Evolutionary conservation across 1,140 invertebrate genomes (phyloP), one percentile per base, ranked within the genome.

Genomic region (Portunus trituberculatus): DNA sequence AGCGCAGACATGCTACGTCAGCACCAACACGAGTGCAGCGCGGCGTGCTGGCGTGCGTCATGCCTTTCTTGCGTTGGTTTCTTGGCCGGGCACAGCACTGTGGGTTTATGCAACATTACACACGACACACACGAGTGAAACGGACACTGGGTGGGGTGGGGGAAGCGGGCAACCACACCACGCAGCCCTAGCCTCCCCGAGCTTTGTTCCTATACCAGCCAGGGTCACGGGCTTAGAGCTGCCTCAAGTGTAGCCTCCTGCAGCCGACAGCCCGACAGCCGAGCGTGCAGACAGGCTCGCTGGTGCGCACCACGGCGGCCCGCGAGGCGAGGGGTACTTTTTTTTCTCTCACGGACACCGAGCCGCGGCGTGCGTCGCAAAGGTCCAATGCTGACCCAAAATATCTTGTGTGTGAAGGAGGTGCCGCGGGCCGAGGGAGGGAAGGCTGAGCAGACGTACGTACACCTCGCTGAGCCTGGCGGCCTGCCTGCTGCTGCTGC

Each of bases 401-500:
- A 88, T 46, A 45, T 32, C 86, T 20, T 20, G 28, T 86, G 25
- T 86, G 28, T 86, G 83, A 14, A 12, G 8, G 28, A 14, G 32
- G 16, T 12, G n/a, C 86, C 45, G 86, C n/a, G 39, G 39, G 39
- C 39, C 39, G 31, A 16, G 14, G 45, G 10, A 20, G 7, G 31
- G 20, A 20, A 4, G 31, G 32, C 86, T 8, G 32, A 16, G 31
- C 86, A 52, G 45, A 16, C 31, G 45, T 46, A 28, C n/a, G 45
- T 46, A 28, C n/a, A 52, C 52, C 20, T n/a, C 16, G 92, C 16
- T 4, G 59, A 29, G 82, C 28, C 92, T 86, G 92, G 82, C 92
- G 31, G 82, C 14, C 92, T 93, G 92, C 82, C 91, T 93, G 31
- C 67, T 86, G 67, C 91, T 93, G n/a, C 94, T 86, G 94, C 91